Base-by-base conservation (phyloP, 2,797 vertebrate species). In the Melopsittacus undulatus region DNA sequence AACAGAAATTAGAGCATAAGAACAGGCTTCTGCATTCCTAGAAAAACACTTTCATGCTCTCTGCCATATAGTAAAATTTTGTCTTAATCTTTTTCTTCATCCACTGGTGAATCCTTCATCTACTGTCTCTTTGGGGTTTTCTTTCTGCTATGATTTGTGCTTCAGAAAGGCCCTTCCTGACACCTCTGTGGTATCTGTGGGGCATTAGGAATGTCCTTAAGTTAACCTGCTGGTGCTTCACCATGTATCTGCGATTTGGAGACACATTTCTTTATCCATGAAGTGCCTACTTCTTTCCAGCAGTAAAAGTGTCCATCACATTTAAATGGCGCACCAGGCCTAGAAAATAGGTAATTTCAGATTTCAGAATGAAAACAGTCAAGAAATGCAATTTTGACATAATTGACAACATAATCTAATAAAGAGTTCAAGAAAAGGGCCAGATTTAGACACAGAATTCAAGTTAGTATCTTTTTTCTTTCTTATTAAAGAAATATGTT, bases 111-210 rank as follows among this genome's bases (percentile, higher is more conserved):
- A 52, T 66, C 17, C 51, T 29, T 59, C 26, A 29, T 36, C 45
- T 82, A 13, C 17, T 46, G 1, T 26, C 9, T 76, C 5, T 36
- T 30, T 30, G 1, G 8, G 1, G 8, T 9, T 2, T 15, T 34
- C 27, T 61, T 67, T 61, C 48, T 79, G 36, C 34, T n/a, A 17
- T 79, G 32, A 36, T 38, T 17, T 29, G 12, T 30, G 23, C 42
- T 61, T 62, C 61, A 67, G 42, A 54, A 77, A 56, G 42, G 30
- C 29, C 30, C 11, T 40, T 26, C 13, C 48, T 63, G 54, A 32
- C 29, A 32, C 21, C 1, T 0, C 21, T 51, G 43, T 11, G 12
- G 9, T 10, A 43, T 26, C 46, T 32, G 22, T 13, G 26, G 20
- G 11, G 11, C 11, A 16, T 63, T 51, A 63, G 11, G 2, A 46